Evolutionary conservation across 1,140 invertebrate genomes (phyloP), one percentile per base, ranked within the genome.

Genomic region (Xylocopa sonorina): DNA sequence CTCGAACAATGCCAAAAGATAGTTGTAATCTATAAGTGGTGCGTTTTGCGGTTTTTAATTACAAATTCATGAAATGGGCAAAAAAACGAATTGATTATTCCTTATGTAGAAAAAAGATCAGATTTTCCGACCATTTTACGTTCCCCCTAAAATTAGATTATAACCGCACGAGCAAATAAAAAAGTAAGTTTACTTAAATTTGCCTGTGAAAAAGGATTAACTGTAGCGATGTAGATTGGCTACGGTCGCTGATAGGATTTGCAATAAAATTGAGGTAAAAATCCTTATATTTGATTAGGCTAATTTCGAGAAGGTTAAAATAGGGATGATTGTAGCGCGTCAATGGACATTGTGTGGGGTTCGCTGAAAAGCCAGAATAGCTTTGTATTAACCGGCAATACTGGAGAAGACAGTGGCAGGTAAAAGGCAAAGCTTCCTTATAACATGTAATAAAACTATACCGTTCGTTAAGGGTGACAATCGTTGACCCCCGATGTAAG

Each of bases 291-390:
- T 57, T 50, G 38, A n/a, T 46, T 32, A 32, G 0, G n/a, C 1
- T 32, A 57, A 69, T 0, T 1, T 43, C 6, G 43, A 50, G 4
- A 41, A 63, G 27, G 14, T 38, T 12, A 10, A 63, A 41, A 38
- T 14, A 29, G 48, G 24, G 21, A 38, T 24, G 43, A 24, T 60
- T 18, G 6, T 27, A 64, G 48, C 34, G 6, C 9, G 24, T 48
- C 51, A 81, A 78, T 72, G 18, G 58, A 66, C 55, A 78, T 78
- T 78, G 62, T 72, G 74, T 48, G 74, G 67, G 43, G 46, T 78
- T 64, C 32, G 24, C 34, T 77, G 67, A 75, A 72, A 81, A 46
- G 51, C 2, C 41, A 18, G 32, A 50, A 71, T 58, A 51, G 58
- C 38, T 29, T 41, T 3, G 64, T 63, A 77, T 77, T 51, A 66